Conservation (phyloP, 1,140 invertebrate species). For the Camponotus floridanus region DNA sequence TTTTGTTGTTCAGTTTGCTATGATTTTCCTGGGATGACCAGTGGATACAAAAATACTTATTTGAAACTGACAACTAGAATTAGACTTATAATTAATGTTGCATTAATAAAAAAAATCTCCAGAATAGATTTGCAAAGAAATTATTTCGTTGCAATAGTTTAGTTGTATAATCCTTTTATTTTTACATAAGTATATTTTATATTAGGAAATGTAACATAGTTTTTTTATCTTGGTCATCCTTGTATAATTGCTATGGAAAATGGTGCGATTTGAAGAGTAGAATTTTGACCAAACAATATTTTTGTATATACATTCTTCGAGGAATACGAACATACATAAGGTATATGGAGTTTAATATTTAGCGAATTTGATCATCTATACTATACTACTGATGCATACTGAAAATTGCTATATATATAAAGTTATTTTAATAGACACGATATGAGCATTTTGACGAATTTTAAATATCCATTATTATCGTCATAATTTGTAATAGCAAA, state of each 20-base stretch:
- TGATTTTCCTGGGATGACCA: slow-evolving; percentile 11
- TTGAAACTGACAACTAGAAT: not conserved
- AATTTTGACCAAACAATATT: too few relatives aligned
- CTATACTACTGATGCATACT: not conserved
- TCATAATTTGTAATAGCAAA: not conserved
- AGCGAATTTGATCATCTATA: not conserved
- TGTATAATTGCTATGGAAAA: slow-evolving; percentile 15
- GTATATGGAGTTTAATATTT: not conserved
- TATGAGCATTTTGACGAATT: not conserved
- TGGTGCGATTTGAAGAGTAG: too few relatives aligned
- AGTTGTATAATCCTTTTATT: not conserved
- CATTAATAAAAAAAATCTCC: slow-evolving; percentile 15
- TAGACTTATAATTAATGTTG: not conserved
- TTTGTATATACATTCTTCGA: too few relatives aligned
- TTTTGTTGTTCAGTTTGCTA: slow-evolving; percentile 16
- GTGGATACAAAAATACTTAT: not conserved
- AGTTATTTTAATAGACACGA: not conserved
- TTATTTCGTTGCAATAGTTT: slow-evolving; percentile 29
- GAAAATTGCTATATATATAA: not conserved
- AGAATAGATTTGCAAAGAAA: not conserved
- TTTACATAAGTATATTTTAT: slow-evolving; percentile 8
- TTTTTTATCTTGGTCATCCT: not conserved
- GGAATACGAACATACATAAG: too few relatives aligned
- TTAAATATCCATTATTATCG: not conserved
- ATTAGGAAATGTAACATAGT: not conserved